Base-by-base conservation (phyloP, 2,888 invertebrate species). In the Thereva unica region DNA sequence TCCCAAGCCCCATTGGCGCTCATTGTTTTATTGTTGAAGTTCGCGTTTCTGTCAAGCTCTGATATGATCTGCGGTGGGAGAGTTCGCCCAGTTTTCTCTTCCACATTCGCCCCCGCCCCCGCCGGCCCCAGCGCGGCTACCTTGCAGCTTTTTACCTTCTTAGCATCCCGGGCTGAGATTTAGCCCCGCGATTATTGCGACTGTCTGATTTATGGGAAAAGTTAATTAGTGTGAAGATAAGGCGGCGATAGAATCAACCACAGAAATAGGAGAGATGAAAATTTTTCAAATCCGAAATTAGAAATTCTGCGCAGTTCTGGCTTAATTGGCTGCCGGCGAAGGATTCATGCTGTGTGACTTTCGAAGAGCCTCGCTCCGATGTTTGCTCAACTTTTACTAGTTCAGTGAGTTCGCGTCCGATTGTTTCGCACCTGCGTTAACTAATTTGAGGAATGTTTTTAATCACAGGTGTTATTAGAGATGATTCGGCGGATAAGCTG, bases 21-120 rank as follows among this genome's bases (percentile, higher is more conserved):
- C 54, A 69, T 69, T 69, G 69, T 69, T 57, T 68, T 67, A 64
- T 67, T 50, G 63, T 64, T 68, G 68, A 70, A 71, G 73, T 70
- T 71, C 73, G 72, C 72, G 72, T 72, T 72, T 71, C 71, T 73
- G 73, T 73, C 73, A 72, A 73, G 72, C 72, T 71, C 69, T 65
- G 71, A 70, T 71, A 73, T 73, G 72, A 73, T 73, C 71, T 71
- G 72, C 70, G 68, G 70, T 72, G 72, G 70, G 72, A 71, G 72
- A 70, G 67, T 49, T 45, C 12, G 37, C 38, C 34, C 4, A 44
- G 34, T 34, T 64, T 64, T 64, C 47, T 54, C 54, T 54, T 54
- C 35, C 47, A 47, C 44, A 54, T 67, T 59, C 49, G 59, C 64
- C 59, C 56, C 64, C 37, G 64, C 35, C 59, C 38, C 5, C 41